A percentile compares a stretch with the other conserved stretches of the same genome.
Conservation (phyloP, 2,113 vertebrate genomes). For the Myiagra hebetior region DNA sequence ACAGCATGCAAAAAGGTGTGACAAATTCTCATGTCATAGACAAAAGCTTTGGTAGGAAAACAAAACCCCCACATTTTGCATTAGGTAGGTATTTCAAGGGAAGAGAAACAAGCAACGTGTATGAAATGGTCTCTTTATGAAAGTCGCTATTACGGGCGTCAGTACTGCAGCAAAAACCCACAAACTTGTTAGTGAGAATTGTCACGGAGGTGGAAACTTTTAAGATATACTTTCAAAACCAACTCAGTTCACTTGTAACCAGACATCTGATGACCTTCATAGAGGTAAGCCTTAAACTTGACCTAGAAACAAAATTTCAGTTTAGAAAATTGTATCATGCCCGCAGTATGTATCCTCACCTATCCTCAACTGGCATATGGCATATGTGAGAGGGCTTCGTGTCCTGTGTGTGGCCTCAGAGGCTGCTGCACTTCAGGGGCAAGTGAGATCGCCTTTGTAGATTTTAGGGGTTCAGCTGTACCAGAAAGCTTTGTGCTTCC, state of each 20-base stretch:
- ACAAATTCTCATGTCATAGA: background rate
- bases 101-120: rapidly evolving
- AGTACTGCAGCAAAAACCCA: background rate
- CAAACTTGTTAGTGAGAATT: background rate
- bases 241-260: background rate
- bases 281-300: background rate
- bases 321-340: background rate
- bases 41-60: background rate
- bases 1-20: background rate
- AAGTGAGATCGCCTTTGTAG: background rate
- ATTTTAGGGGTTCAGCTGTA: background rate
- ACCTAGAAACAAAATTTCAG: background rate
- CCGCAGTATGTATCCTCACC: background rate
- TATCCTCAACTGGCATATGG: background rate
- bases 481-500: background rate
- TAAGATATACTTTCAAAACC: background rate
- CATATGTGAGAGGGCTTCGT: background rate
- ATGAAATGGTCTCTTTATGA: background rate
- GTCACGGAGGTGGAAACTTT: background rate
- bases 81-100: background rate
- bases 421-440: background rate
- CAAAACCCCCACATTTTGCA: background rate
- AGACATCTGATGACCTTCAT: background rate
- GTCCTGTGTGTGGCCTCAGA: background rate
- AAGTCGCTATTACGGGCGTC: rapidly evolving